These are phyloP conservation scores for Sialis lutaria DNA, from an alignment of 2,888 invertebrate species.

Conservation along the genomic window DNA sequence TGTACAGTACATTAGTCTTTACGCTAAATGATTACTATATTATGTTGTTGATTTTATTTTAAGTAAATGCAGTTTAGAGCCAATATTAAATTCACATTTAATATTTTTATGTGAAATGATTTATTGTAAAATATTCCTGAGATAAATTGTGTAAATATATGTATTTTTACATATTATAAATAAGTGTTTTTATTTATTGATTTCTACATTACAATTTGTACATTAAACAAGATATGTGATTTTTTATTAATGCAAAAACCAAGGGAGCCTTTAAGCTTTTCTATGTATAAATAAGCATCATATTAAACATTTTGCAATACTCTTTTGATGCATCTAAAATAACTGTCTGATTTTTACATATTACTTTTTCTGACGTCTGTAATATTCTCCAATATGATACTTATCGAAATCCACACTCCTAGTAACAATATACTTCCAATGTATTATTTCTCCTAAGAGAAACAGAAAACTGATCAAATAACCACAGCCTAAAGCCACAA, in stretches of 20 bases:
- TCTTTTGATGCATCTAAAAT: no score
- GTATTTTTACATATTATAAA: constrained; percentile 6
- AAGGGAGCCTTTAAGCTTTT: no score
- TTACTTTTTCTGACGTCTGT: constrained; percentile 13
- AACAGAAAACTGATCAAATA: constrained; percentile 39
- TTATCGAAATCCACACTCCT: constrained; percentile 54
- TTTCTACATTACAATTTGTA: no score
- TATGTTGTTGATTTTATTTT: constrained; percentile 5
- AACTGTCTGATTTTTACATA: no score
- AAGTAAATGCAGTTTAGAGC: not conserved
- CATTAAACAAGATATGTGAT: no score
- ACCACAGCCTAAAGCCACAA: constrained; percentile 53
- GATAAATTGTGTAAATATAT: constrained; percentile 6
- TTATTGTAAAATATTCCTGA: constrained; percentile 7
- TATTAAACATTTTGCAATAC: no score
- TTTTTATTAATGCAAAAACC: no score
- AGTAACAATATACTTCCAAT: constrained; percentile 48
- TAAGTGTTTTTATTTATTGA: not conserved
- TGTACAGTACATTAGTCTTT: not conserved
- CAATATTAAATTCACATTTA: constrained; percentile 4
- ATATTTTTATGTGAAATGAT: constrained; percentile 4
- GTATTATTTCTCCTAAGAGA: constrained; percentile 40
- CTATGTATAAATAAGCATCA: no score
- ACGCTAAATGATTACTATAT: not conserved
- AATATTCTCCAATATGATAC: constrained; percentile 39